Percentiles rank a stretch among this genome's conserved stretches.
phyloP scores from a whole-genome alignment of 2,797 vertebrate species.

The Margarornis squamiger region DNA sequence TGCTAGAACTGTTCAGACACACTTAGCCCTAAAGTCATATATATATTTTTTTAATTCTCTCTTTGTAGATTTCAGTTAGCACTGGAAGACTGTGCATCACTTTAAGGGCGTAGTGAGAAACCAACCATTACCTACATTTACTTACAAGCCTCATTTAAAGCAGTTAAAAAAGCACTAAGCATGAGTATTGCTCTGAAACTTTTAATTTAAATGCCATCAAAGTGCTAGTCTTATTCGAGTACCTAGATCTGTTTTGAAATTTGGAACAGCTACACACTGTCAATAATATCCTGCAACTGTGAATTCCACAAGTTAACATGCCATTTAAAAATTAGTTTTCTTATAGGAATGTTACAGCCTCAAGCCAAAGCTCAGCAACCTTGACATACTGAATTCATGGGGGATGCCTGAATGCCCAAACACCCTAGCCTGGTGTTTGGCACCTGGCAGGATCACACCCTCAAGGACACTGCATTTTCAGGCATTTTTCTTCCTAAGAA shows the following conservation, averaged over 20 bases:
- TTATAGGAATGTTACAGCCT: neutral
- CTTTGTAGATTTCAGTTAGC: conserved; percentile 35
- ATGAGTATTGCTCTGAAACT: neutral
- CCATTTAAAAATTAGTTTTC: neutral
- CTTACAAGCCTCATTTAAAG: neutral
- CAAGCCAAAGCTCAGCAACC: neutral
- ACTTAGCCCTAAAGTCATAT: neutral
- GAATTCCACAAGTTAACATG: neutral
- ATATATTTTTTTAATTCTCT: neutral
- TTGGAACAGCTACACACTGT: neutral
- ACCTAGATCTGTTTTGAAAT: neutral
- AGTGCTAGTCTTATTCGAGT: neutral
- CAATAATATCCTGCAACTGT: neutral
- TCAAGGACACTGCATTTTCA: neutral
- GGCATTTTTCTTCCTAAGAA: neutral
- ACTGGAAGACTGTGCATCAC: neutral
- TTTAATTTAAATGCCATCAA: neutral
- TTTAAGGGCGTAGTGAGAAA: neutral
- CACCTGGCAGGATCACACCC: neutral
- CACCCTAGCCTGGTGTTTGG: neutral
- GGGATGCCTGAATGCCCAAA: neutral
- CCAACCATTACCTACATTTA: conserved; percentile 18
- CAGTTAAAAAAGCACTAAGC: conserved; percentile 13
- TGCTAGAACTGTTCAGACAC: neutral
- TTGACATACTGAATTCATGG: neutral